Evolutionary conservation across 1,140 invertebrate species (phyloP), one percentile per base, ranked within the genome.

Genomic region (Dufourea novaeangliae): DNA sequence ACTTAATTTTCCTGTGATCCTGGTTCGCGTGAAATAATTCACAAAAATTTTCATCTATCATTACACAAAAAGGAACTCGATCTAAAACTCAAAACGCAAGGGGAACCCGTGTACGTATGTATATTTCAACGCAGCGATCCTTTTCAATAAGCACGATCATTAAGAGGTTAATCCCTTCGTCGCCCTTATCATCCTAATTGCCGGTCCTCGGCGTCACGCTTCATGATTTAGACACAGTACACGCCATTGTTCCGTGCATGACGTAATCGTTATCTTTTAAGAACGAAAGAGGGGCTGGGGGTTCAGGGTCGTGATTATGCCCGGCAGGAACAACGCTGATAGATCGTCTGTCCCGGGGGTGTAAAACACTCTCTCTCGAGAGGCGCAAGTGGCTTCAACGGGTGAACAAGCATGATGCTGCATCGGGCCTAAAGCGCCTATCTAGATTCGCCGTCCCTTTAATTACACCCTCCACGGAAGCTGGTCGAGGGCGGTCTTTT

Each of bases 401-500:
- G 57, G 67, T 71, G 75, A 77, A 77, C 75, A 54, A 77, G 75
- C 68, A 71, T 62, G 75, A 77, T 77, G 75, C 57, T 77, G 75
- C 41, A 44, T n/a, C 75, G 11, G 39, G 75, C 37, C 57, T 77
- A 54, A 63, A 70, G 57, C 75, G 34, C 46, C n/a, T 77, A 77
- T 77, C 75, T 71, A 77, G 75, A 77, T 77, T 32, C 75, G 20
- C 75, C 68, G 41, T 77, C 75, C 75, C 75, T 71, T 77, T 77
- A 77, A 77, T 77, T 77, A 77, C 68, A 71, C 75, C 57, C 41
- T 77, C 44, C 25, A n/a, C 22, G 44, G 25, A 62, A 61, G 56
- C 41, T 14, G 39, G 54, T 34, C 34, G 39, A 22, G 41, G 52
- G 10, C 67, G 14, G 67, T 44, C 67, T 70, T 77, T 75, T 71